Evolutionary conservation across 2,888 invertebrate species (phyloP).

Genomic region (Eristalis pertinax): DNA sequence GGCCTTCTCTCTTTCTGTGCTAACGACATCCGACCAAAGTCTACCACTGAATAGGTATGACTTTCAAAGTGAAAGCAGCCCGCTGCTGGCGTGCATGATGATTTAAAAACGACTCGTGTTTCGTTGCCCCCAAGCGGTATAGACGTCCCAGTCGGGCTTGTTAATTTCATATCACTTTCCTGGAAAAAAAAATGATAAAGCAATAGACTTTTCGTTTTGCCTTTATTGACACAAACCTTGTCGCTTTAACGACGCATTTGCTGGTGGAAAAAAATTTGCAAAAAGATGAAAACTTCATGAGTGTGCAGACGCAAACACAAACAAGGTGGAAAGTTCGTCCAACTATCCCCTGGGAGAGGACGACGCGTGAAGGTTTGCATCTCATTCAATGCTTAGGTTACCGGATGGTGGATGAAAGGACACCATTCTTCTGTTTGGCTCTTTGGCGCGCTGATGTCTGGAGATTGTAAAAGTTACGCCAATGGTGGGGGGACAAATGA

Average conservation of each 20-base stretch:
- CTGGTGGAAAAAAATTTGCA: not conserved
- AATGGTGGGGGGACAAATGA: conserved; percentile 26
- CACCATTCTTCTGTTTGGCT: not conserved
- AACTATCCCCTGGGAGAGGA: conserved; percentile 9
- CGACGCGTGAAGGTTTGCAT: not conserved
- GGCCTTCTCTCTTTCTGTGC: not conserved
- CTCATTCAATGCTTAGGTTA: not conserved
- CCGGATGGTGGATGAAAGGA: not conserved
- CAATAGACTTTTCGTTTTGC: not conserved
- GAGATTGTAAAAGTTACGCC: conserved; percentile 35
- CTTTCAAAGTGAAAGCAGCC: not conserved
- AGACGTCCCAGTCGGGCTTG: not conserved
- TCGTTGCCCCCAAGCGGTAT: no score
- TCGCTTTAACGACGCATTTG: not conserved
- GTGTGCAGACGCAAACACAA: not conserved
- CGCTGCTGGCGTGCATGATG: not conserved
- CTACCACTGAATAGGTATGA: not conserved
- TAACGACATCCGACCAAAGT: not conserved
- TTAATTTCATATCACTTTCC: not conserved
- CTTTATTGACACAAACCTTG: not conserved
- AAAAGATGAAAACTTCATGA: not conserved
- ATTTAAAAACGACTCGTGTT: not conserved
- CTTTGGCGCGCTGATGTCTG: conserved; percentile 9
- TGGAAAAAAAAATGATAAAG: not conserved
- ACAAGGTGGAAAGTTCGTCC: conserved; percentile 19